Percentiles rank a stretch among this genome's conserved stretches.
Evolutionary conservation across 1,140 invertebrate species (phyloP).

Genomic region (Lepidostoma basale): DNA sequence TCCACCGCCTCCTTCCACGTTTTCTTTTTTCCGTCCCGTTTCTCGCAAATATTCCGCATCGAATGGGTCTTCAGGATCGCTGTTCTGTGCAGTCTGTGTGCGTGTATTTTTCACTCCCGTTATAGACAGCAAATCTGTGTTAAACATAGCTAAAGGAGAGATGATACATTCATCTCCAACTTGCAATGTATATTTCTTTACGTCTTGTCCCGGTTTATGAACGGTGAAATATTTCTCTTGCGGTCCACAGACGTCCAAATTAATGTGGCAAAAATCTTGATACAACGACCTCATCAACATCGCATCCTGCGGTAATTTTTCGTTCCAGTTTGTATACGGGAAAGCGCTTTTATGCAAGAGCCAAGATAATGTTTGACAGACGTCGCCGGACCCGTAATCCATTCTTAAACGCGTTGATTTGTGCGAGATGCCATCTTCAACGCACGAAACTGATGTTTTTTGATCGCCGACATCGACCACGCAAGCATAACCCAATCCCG

Average conservation of each 20-base stretch:
- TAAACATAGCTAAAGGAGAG: conserved; percentile 86
- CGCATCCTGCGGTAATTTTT: conserved; percentile 72
- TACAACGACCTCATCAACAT: conserved; percentile 83
- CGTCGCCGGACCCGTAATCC: conserved; percentile 90
- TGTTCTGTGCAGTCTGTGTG: conserved; percentile 74
- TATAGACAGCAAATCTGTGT: conserved; percentile 86
- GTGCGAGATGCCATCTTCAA: conserved; percentile 94
- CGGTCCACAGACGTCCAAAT: conserved; percentile 85
- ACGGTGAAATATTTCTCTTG: conserved; percentile 80
- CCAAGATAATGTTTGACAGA: conserved; percentile 85
- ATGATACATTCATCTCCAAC: conserved; percentile 94
- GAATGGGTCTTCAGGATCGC: conserved; percentile 91
- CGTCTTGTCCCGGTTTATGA: conserved; percentile 72
- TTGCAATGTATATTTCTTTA: conserved; percentile 78
- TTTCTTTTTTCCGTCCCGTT: conserved; percentile 73
- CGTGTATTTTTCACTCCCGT: conserved; percentile 76
- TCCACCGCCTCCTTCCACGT: conserved; percentile 47
- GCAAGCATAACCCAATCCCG: conserved; percentile 89
- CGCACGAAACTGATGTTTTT: conserved; percentile 94
- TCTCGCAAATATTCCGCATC: conserved; percentile 91
- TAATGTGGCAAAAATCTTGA: conserved; percentile 89
- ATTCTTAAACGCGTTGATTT: conserved; percentile 80
- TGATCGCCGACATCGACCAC: conserved; percentile 95
- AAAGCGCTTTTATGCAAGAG: conserved; percentile 87
- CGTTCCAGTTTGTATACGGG: conserved; percentile 81